phyloP scores from a whole-genome alignment of 92 coral and sea anemone species.

The Palythoa heliodiscus region DNA sequence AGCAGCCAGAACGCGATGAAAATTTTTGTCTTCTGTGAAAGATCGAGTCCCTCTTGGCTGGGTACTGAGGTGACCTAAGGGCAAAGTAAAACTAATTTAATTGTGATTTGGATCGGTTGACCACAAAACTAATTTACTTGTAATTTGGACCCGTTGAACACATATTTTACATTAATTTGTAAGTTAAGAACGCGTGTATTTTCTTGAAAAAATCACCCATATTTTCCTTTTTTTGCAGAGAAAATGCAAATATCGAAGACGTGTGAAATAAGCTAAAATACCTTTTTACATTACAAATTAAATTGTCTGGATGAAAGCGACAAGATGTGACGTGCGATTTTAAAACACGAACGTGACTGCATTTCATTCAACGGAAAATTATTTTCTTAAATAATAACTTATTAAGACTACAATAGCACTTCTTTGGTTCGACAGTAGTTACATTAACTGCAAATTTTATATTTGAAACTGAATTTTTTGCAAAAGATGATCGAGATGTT shows the following conservation, averaged over 20 bases:
- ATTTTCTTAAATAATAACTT: background rate
- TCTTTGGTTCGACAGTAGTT: background rate
- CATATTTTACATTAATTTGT: too few relatives aligned
- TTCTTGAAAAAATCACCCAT: too few relatives aligned
- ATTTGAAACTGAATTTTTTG: background rate
- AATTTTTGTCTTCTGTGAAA: background rate
- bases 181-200: too few relatives aligned
- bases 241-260: too few relatives aligned
- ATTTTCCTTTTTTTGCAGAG: too few relatives aligned
- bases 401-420: background rate
- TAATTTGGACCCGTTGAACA: too few relatives aligned
- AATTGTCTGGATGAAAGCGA: background rate
- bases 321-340: background rate
- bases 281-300: too few relatives aligned
- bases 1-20: constrained; percentile 5
- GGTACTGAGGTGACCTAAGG: background rate
- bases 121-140: too few relatives aligned
- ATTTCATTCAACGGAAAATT: background rate
- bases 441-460: background rate
- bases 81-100: background rate
- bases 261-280: too few relatives aligned
- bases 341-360: background rate
- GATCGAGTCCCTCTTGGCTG: background rate
- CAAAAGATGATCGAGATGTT: background rate
- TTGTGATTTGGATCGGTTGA: too few relatives aligned